Evolutionary conservation across 2,797 vertebrate genomes (phyloP).

Genomic region (Zalophus californianus): DNA sequence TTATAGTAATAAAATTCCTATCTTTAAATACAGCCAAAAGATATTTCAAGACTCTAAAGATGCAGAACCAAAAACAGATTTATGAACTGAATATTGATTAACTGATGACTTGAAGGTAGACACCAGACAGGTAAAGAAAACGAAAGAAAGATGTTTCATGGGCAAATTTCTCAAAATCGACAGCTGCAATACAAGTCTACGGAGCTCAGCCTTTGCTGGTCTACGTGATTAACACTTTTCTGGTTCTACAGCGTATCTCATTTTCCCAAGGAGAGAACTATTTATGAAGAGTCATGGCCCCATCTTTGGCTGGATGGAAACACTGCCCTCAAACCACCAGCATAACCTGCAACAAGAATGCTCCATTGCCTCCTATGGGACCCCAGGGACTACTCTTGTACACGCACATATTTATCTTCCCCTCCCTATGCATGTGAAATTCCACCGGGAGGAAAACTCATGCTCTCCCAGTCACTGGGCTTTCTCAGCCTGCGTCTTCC

Average conservation of each 20-base stretch:
- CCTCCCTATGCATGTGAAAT: constrained; percentile 73
- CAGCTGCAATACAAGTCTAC: constrained; percentile 48
- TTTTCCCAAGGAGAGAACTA: constrained; percentile 82
- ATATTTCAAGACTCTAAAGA: constrained; percentile 40
- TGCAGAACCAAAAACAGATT: constrained; percentile 1
- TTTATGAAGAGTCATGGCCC: constrained; percentile 84
- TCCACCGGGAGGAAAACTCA: constrained; percentile 71
- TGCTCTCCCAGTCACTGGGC: constrained; percentile 63
- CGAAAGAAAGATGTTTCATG: constrained; percentile 68
- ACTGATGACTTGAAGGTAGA: neutral
- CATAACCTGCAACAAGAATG: constrained; percentile 83
- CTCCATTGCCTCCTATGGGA: constrained; percentile 82
- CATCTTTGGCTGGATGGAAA: constrained; percentile 86
- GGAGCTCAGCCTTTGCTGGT: constrained; percentile 70
- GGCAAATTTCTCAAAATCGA: constrained; percentile 53
- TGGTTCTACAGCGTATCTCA: constrained; percentile 78
- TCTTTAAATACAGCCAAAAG: constrained; percentile 16
- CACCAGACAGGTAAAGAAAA: neutral
- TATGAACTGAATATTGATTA: neutral
- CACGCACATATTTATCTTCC: constrained; percentile 85
- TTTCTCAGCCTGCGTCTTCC: constrained; percentile 64
- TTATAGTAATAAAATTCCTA: neutral
- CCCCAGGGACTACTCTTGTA: constrained; percentile 78
- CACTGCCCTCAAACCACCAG: constrained; percentile 85
- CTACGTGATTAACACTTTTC: constrained; percentile 78